Base-by-base conservation (phyloP, 1,140 invertebrate genomes). In the Dendroctonus ponderosae region DNA sequence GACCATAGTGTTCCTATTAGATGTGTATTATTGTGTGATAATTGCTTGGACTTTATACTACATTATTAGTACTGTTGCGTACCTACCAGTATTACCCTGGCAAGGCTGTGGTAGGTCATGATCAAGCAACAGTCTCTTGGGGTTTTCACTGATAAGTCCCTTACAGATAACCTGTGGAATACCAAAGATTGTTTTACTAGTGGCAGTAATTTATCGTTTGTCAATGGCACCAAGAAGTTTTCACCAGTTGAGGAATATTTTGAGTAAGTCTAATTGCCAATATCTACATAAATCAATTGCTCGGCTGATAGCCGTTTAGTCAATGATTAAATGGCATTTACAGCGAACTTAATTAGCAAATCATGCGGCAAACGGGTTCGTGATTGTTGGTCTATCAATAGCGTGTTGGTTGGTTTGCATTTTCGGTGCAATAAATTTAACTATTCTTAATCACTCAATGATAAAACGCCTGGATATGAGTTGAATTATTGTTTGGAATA, bases 1-100 rank as follows among this genome's bases (percentile, higher is more conserved):
- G 79, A 85, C 86, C 0, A 83, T 88, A 5, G 87, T 89, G 4
- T 87, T 86, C 71, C 77, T 89, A 48, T 80, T 90, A 14, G 84
- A 87, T 68, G 79, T 86, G 8, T 87, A 87, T 70, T 87, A 87
- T 69, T 87, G 85, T 69, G 81, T 87, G 26, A 86, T 87, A 46
- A 86, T 86, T 15, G 80, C 84, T 0, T 87, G 85, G 85, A 86
- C 85, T 11, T 77, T 87, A 39, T 85, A 85, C 69, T 87, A 87
- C 67, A 76, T 87, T 11, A 81, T 86, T 41, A 81, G 79, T 49
- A 84, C 82, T 3, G 83, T 87, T 66, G 70, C 76, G 2, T 77
- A 71, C 12, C 38, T 78, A 26, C 81, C 82, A 0, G 77, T 74
- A 42, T 74, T 87, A 60, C 85, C 84, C 37, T 87, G 86, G 86